Conservation (phyloP, 2,888 invertebrate genomes). For the Chouioia cunea region DNA sequence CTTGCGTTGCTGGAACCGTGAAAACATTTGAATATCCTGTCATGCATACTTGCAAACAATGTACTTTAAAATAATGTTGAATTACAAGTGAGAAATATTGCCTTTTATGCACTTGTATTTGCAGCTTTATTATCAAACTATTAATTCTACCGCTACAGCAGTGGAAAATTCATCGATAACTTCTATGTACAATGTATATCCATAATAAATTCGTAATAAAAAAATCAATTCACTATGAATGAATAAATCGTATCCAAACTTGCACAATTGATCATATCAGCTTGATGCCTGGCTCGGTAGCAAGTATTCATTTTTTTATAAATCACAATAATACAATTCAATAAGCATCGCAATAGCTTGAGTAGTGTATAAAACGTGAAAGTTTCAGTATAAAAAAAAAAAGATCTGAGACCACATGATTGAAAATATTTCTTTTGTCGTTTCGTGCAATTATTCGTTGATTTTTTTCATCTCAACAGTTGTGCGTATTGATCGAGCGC, state of each 20-base stretch:
- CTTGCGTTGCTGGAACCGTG: constrained; percentile 31
- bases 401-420: constrained; percentile 5
- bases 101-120: constrained; percentile 30
- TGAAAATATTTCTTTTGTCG: constrained; percentile 26
- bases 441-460: constrained; percentile 34
- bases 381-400: constrained; percentile 16
- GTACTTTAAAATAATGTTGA: constrained; percentile 41
- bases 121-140: constrained; percentile 43
- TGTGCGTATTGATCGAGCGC: constrained; percentile 38
- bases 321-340: constrained; percentile 39
- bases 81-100: constrained; percentile 40
- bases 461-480: constrained; percentile 36
- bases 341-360: constrained; percentile 24
- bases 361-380: constrained; percentile 33
- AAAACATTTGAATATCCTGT: constrained; percentile 47
- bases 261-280: constrained; percentile 25
- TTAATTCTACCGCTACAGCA: constrained; percentile 37
- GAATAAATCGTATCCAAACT: constrained; percentile 36
- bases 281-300: constrained; percentile 9
- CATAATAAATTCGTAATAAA: constrained; percentile 28
- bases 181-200: constrained; percentile 44
- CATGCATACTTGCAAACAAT: constrained; percentile 44
- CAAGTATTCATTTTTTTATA: constrained; percentile 35
- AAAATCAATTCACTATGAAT: constrained; percentile 38
- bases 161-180: constrained; percentile 45